A percentile compares a stretch with the other conserved stretches of the same genome.
Evolutionary conservation across 1,140 invertebrate genomes (phyloP).

Genomic region (Rhopalosiphum padi): DNA sequence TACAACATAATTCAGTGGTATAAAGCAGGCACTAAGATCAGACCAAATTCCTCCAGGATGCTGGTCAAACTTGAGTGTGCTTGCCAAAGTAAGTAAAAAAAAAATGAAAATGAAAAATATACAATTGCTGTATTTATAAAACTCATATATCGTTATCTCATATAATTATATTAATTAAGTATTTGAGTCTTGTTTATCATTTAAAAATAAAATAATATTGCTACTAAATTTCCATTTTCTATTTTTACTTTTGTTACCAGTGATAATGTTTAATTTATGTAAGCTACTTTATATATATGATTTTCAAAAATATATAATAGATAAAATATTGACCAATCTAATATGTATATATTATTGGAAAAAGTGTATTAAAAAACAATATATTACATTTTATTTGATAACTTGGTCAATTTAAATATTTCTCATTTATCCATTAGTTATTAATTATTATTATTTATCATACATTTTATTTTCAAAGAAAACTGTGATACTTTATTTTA

Average conservation of each 20-base stretch:
- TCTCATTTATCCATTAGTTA: neutral
- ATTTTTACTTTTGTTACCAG: neutral
- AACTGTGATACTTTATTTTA: conserved; percentile 41
- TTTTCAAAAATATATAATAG: neutral
- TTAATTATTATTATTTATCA: conserved; percentile 14
- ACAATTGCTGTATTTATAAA: neutral
- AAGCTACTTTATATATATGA: neutral
- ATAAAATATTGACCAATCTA: neutral
- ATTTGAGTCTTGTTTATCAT: neutral
- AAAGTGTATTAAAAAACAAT: neutral
- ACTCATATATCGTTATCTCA: neutral
- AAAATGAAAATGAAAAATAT: neutral
- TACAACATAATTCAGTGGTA: neutral
- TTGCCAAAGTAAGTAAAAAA: neutral
- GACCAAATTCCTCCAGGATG: too few relatives aligned
- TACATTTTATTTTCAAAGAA: conserved; percentile 44
- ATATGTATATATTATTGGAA: neutral
- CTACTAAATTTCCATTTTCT: neutral
- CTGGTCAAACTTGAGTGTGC: too few relatives aligned
- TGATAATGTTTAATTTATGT: neutral
- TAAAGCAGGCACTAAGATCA: neutral
- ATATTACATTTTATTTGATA: neutral
- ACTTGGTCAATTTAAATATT: neutral
- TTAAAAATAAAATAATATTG: neutral
- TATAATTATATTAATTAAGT: neutral